Base-by-base conservation (phyloP, 1,140 invertebrate species). In the Schlechtendalia chinensis region DNA sequence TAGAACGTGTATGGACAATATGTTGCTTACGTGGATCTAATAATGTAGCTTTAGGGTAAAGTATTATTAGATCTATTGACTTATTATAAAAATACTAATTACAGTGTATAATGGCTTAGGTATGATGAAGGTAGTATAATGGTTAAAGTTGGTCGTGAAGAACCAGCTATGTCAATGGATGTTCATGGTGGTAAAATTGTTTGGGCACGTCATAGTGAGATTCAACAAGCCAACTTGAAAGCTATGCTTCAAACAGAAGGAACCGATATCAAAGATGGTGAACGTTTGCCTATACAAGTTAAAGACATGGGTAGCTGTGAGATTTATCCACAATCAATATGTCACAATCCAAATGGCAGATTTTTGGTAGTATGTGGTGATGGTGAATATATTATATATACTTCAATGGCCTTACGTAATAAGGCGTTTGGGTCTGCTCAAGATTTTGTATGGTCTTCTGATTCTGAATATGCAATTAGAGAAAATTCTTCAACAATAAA, bases 261-360 rank as follows among this genome's bases (percentile, higher is more conserved):
- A 39, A 75, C 81, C 27, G 93, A 93, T 84, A 89, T 94, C 69
- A 93, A 94, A 85, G 96, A 98, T 86, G 96, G 96, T 0, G 95
- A 98, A 86, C 89, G 96, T 12, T 87, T 99, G 0, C 93, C 97
- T 4, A 88, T 99, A 11, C 92, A 93, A 4, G 93, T 98, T 0
- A 99, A 99, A 86, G 98, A 99, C 84, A 98, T 99, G 96, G 98
- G 98, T 0, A 95, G 96, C 24, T 99, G 97, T 87, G 98, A 99
- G 87, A 98, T 99, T 83, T 99, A 99, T 86, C 98, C 98, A 0
- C 98, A 99, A 86, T 98, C 94, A 0, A 96, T 99, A 82, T 93
- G 95, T 27, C 98, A 99, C 85, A 99, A 98, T 88, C 96, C 97
- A 0, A 99, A 99, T 87, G 98, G 98, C 61, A 90, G 91, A 67